Evolutionary conservation across 2,888 invertebrate species (phyloP).

Genomic region (Dorcus parallelipipedus): DNA sequence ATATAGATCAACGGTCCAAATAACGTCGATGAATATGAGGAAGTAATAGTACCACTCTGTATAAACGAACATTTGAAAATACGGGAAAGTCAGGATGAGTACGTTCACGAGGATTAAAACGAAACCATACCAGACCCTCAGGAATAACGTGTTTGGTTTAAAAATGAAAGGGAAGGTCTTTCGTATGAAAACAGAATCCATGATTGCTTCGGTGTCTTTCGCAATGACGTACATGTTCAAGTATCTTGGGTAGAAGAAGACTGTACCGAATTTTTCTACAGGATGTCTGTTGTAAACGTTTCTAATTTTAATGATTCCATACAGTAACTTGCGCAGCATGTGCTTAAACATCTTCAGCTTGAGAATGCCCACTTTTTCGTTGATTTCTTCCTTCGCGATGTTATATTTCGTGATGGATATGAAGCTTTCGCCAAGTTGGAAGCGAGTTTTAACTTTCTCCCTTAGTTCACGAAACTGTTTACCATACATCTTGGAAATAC

Average conservation of each 20-base stretch:
- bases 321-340: slow-evolving; percentile 9
- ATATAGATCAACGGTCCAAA: slow-evolving; percentile 29
- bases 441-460: background rate
- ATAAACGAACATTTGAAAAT: slow-evolving; percentile 16
- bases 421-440: background rate
- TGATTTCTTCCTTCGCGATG: background rate
- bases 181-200: slow-evolving; percentile 28
- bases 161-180: slow-evolving; percentile 29
- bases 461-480: slow-evolving; percentile 1
- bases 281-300: slow-evolving; percentile 4
- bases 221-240: slow-evolving; percentile 21
- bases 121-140: slow-evolving; percentile 24
- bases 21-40: slow-evolving; percentile 10
- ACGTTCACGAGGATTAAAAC: slow-evolving; percentile 12
- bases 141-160: slow-evolving; percentile 27
- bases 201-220: slow-evolving; percentile 18
- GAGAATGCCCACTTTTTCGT: slow-evolving; percentile 11
- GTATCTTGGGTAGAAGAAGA: slow-evolving; percentile 19
- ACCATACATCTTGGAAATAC: slow-evolving; percentile 21
- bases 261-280: slow-evolving; percentile 3
- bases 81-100: slow-evolving; percentile 22
- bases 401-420: slow-evolving; percentile 7
- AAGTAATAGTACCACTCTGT: background rate
- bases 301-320: slow-evolving; percentile 2
- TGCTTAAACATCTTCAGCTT: slow-evolving; percentile 21